Evolutionary conservation across 1,140 invertebrate species (phyloP).

Genomic region (Anoplolepis gracilipes): DNA sequence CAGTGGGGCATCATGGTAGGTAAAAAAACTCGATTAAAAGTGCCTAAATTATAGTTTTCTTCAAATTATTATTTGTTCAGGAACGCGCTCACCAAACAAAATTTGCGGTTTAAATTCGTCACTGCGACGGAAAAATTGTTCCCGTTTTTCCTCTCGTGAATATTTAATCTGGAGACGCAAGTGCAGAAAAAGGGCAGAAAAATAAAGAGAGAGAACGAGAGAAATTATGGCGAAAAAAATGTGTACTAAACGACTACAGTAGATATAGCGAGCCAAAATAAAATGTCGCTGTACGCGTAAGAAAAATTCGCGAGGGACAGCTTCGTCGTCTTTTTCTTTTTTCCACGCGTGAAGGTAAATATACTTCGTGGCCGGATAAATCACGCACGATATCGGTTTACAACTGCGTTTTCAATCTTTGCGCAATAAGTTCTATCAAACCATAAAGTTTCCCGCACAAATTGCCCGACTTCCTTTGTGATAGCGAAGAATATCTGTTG

Average conservation of each 20-base stretch:
- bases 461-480: not conserved
- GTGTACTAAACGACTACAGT: slow-evolving; percentile 26
- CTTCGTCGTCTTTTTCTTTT: slow-evolving; percentile 29
- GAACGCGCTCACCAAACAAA: slow-evolving; percentile 4
- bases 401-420: not conserved
- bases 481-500: not conserved
- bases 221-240: not conserved
- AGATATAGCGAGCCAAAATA: slow-evolving; percentile 21
- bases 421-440: slow-evolving; percentile 6
- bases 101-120: slow-evolving; percentile 22
- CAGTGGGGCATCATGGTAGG: no score
- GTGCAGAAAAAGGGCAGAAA: not conserved
- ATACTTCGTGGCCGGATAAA: not conserved
- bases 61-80: slow-evolving; percentile 4
- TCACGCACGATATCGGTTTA: not conserved
- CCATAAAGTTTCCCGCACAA: not conserved
- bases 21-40: no score
- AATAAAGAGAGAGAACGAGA: not conserved
- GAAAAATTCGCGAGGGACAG: slow-evolving; percentile 8
- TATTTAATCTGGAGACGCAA: slow-evolving; percentile 53
- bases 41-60: not conserved
- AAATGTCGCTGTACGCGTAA: slow-evolving; percentile 4
- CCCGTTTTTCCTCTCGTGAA: slow-evolving; percentile 45
- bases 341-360: not conserved
- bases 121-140: slow-evolving; percentile 22